Conservation (phyloP, 2,113 vertebrate genomes). For the Trochalopteron elliotii region DNA sequence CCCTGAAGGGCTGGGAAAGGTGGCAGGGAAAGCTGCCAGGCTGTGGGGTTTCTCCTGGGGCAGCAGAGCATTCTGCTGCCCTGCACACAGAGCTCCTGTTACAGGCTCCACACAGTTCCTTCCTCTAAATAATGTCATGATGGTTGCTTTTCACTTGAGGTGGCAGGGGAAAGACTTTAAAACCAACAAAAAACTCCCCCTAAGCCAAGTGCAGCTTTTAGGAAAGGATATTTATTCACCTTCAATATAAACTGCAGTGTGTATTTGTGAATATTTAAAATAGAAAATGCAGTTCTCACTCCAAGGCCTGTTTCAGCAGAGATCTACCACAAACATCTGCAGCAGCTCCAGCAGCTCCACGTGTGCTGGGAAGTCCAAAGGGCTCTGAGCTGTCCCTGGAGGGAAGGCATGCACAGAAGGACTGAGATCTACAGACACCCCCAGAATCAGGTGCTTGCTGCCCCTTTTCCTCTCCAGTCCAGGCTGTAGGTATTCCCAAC, state of each 20-base stretch:
- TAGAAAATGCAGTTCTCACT: neutral
- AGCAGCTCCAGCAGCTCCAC: neutral
- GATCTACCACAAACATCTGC: neutral
- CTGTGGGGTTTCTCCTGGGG: neutral
- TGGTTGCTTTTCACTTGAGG: neutral
- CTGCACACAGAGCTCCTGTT: neutral
- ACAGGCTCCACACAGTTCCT: neutral
- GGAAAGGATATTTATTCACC: neutral
- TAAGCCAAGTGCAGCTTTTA: neutral
- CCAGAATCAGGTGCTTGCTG: neutral
- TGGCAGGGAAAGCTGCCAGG: neutral
- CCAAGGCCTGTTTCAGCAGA: neutral
- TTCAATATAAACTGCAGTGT: neutral
- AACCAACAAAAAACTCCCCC: neutral
- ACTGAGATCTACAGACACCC: neutral
- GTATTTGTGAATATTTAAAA: neutral
- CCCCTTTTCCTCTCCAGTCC: neutral
- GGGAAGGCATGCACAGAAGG: neutral
- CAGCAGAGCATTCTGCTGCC: neutral
- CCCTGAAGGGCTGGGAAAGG: neutral
- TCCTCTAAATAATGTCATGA: neutral
- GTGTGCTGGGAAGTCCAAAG: neutral
- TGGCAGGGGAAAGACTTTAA: neutral
- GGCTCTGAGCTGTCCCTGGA: neutral
- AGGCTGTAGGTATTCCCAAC: neutral